Evolutionary conservation across 2,797 vertebrate species (phyloP).

Genomic region (Acanthis flammea): DNA sequence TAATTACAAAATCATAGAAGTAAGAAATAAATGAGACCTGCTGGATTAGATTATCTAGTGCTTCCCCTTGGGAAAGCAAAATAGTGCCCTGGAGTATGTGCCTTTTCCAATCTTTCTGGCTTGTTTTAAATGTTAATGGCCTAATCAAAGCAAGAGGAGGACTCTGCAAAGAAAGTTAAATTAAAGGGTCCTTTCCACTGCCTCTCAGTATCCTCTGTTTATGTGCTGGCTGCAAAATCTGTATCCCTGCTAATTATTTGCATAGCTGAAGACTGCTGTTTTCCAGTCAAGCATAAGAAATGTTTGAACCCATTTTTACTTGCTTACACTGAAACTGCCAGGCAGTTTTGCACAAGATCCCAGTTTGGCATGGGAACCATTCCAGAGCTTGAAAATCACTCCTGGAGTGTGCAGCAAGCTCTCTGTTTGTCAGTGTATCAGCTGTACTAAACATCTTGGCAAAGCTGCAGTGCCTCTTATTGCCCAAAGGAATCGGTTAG

Average conservation of each 20-base stretch:
- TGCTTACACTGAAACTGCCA: conserved; percentile 21
- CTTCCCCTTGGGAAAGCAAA: background rate
- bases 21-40: conserved; percentile 42
- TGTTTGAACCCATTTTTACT: conserved; percentile 36
- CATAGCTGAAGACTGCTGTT: conserved; percentile 13
- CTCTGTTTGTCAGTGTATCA: conserved; percentile 54
- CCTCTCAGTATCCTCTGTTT: background rate
- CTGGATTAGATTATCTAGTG: conserved; percentile 48
- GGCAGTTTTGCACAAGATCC: conserved; percentile 18
- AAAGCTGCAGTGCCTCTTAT: conserved; percentile 45
- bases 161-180: conserved; percentile 14
- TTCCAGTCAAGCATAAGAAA: conserved; percentile 52
- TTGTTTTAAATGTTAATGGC: conserved; percentile 37
- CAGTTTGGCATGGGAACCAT: conserved; percentile 40
- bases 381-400: conserved; percentile 63
- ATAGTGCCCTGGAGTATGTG: background rate
- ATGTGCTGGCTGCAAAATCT: conserved; percentile 11
- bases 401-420: conserved; percentile 45
- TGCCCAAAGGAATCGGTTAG: conserved; percentile 72
- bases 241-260: conserved; percentile 12
- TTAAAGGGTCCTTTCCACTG: background rate
- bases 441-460: conserved; percentile 68
- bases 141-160: conserved; percentile 25
- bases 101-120: conserved; percentile 9
- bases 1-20: conserved; percentile 62